These are phyloP conservation scores for Ctenodactylus gundi DNA, from an alignment of 2,113 vertebrate species.

Conservation along the genomic window DNA sequence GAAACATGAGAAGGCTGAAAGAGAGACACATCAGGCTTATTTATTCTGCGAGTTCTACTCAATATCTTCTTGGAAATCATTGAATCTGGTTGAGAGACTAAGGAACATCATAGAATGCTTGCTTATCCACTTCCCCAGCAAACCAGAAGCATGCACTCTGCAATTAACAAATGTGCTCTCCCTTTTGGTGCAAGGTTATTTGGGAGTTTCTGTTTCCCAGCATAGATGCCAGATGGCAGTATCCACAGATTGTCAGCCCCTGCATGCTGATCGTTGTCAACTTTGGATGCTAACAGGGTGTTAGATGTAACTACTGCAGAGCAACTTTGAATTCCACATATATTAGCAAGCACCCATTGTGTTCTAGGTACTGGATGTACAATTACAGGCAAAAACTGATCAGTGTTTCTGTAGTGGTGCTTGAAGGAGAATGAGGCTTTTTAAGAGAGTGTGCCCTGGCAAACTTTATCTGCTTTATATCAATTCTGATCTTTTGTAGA, in stretches of 20 bases:
- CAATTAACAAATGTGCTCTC: constrained; percentile 34
- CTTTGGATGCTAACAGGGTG: constrained; percentile 31
- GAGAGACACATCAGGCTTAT: neutral
- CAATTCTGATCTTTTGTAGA: neutral
- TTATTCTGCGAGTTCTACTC: no score
- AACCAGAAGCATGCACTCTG: constrained; percentile 5
- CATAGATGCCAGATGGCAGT: constrained; percentile 65
- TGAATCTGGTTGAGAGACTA: neutral
- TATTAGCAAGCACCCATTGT: neutral
- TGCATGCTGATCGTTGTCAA: constrained; percentile 46
- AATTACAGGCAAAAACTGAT: neutral
- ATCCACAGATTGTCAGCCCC: constrained; percentile 41
- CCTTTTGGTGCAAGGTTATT: constrained; percentile 52
- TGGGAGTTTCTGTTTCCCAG: constrained; percentile 56
- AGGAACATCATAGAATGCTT: neutral
- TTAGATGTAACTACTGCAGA: constrained; percentile 20
- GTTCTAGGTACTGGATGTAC: neutral
- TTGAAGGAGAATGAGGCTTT: neutral
- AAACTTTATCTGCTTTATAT: neutral
- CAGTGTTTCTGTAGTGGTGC: neutral
- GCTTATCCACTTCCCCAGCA: neutral
- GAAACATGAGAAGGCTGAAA: neutral
- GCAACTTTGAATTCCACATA: constrained; percentile 15
- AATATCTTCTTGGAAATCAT: neutral
- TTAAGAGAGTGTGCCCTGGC: neutral